Evolutionary conservation across 2,113 vertebrate species (phyloP), one percentile per base, ranked within the genome.

Genomic region (Saccopteryx leptura): DNA sequence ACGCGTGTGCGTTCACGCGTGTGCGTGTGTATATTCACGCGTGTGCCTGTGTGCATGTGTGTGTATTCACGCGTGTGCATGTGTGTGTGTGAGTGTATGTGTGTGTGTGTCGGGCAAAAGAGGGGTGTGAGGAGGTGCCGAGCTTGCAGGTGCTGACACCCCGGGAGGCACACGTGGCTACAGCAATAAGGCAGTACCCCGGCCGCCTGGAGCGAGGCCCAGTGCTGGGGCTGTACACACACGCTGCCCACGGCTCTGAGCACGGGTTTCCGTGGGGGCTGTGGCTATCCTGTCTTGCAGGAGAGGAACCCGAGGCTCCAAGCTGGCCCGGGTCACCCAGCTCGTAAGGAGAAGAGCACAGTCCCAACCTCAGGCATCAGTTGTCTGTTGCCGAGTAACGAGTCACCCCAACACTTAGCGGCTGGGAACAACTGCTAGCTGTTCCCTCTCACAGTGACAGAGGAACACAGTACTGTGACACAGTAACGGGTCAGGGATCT

Each of bases 181-280:
- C 65, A 1, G 2, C 26, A 9, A 8, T 10, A 24, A 1, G 23
- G 15, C 0, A 1, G 6, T 71, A 18, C 4, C n/a, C 2, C 0
- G 9, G 71, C 19, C 60, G 5, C 26, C 54, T 12, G 9, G 19
- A 50, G 63, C 86, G 9, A 3, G 69, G 39, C 9, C 1, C 6
- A 1, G 12, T 0, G 21, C 28, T 2, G 52, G 39, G 5, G 33
- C 56, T 18, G 6, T 21, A 3, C 21, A 0, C 7, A 7, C n/a
- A 4, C 2, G 1, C 4, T 3, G 39, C 28, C 31, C 58, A 1
- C 1, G 0, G 48, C 11, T 17, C 66, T 21, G 14, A 4, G 7
- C 26, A 1, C 12, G 0, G 66, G 1, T 19, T 52, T 39, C 31
- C 9, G 21, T 9, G 52, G 31, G 4, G 4, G 14, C 24, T 7